Conservation (phyloP, 2,888 invertebrate species). For the Lathronympha strigana region DNA sequence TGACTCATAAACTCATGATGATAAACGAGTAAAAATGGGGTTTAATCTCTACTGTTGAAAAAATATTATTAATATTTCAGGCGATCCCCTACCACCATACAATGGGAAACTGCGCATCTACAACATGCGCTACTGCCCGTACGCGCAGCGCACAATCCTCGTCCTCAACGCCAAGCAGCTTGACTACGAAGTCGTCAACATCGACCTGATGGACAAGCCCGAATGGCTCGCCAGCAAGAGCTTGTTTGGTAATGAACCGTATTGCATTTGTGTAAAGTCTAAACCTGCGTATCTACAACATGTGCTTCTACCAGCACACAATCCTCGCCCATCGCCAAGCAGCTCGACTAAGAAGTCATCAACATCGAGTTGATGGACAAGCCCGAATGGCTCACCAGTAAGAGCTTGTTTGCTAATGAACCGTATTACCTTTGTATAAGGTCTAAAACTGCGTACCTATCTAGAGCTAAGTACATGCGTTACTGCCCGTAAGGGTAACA, state of each 20-base stretch:
- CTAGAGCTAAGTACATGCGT: neutral
- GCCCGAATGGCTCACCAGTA: slow-evolving; percentile 91
- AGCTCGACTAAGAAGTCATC: slow-evolving; percentile 89
- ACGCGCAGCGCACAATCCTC: slow-evolving; percentile 89
- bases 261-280: too few species aligned
- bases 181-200: slow-evolving; percentile 89
- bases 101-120: slow-evolving; percentile 89
- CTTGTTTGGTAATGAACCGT: slow-evolving; percentile 71
- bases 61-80: slow-evolving; percentile 63
- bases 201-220: slow-evolving; percentile 89
- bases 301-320: slow-evolving; percentile 92
- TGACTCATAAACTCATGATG: too few species aligned
- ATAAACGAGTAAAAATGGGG: too few species aligned
- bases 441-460: neutral
- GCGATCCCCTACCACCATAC: slow-evolving; percentile 86
- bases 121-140: slow-evolving; percentile 93
- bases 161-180: slow-evolving; percentile 90
- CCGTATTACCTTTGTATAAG: neutral
- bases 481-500: neutral
- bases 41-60: neutral
- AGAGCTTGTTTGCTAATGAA: slow-evolving; percentile 81
- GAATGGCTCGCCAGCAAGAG: slow-evolving; percentile 91
- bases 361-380: slow-evolving; percentile 89
- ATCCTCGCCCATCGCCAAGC: slow-evolving; percentile 90
- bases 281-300: slow-evolving; percentile 89